Conservation (phyloP, 1,140 invertebrate species). For the Neoseiulus cucumeris region DNA sequence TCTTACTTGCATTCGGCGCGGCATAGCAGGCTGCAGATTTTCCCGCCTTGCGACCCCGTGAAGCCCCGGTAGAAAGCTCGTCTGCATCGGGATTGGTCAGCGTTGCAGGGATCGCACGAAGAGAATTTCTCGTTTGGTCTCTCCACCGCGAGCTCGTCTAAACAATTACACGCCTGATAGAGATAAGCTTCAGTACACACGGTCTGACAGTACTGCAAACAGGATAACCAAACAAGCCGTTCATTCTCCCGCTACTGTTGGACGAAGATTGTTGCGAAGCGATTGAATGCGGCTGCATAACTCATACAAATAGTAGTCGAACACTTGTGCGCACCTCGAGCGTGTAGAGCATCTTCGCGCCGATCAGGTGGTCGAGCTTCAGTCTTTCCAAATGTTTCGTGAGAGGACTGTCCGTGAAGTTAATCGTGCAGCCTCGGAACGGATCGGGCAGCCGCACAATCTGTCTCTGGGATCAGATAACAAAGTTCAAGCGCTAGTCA, state of each 20-base stretch:
- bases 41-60: not conserved
- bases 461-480: constrained; percentile 14
- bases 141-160: constrained; percentile 15
- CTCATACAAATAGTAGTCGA: not conserved
- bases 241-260: no score
- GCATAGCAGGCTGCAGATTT: constrained; percentile 14
- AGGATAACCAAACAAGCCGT: not conserved
- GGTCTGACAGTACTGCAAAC: constrained; percentile 16
- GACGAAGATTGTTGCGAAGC: no score
- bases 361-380: constrained; percentile 10
- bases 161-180: constrained; percentile 13
- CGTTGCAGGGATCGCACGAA: constrained; percentile 18
- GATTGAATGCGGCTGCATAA: no score
- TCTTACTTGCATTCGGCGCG: constrained; percentile 17
- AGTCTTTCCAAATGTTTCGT: constrained; percentile 12
- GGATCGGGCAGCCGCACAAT: constrained; percentile 17
- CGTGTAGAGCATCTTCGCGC: constrained; percentile 14
- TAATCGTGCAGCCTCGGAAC: constrained; percentile 16
- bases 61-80: constrained; percentile 13
- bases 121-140: not conserved
- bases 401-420: constrained; percentile 15
- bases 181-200: constrained; percentile 14
- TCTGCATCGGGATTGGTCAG: constrained; percentile 14
- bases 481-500: not conserved
- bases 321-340: constrained; percentile 15